phyloP scores from a whole-genome alignment of 2,888 invertebrate genomes.

The Chrysopilus asiliformis region DNA sequence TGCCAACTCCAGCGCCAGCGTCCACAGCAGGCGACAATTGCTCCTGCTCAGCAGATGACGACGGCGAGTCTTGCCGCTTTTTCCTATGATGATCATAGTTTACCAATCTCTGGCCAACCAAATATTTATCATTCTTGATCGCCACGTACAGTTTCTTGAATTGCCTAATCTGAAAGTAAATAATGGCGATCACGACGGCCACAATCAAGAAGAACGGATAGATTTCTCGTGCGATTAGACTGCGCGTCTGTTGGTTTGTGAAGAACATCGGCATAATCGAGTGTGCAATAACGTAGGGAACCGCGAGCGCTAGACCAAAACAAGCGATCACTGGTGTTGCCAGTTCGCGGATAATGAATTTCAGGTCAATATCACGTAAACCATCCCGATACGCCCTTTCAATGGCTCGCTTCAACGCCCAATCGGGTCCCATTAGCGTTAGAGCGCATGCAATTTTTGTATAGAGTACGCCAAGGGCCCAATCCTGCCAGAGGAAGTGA shows the following conservation, averaged over 20 bases:
- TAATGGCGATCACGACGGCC: slow-evolving; percentile 50
- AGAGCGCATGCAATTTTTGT: slow-evolving; percentile 95
- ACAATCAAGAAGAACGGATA: slow-evolving; percentile 80
- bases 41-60: no score
- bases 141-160: slow-evolving; percentile 91
- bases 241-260: slow-evolving; percentile 49
- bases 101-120: slow-evolving; percentile 90
- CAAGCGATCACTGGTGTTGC: slow-evolving; percentile 81
- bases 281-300: slow-evolving; percentile 86
- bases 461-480: slow-evolving; percentile 95
- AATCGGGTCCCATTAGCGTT: slow-evolving; percentile 97
- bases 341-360: slow-evolving; percentile 69
- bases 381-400: slow-evolving; percentile 92
- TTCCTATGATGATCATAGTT: slow-evolving; percentile 84
- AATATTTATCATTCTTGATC: slow-evolving; percentile 97
- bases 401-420: slow-evolving; percentile 80
- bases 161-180: slow-evolving; percentile 80
- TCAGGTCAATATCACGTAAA: slow-evolving; percentile 80
- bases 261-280: slow-evolving; percentile 57
- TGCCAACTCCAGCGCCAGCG: no score
- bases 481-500: slow-evolving; percentile 85
- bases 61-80: slow-evolving; percentile 38
- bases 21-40: no score
- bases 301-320: slow-evolving; percentile 77
- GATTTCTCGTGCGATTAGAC: slow-evolving; percentile 67